These are phyloP conservation scores for Australoheros scitulus DNA, from an alignment of 2,113 vertebrate species.

Conservation along the genomic window DNA sequence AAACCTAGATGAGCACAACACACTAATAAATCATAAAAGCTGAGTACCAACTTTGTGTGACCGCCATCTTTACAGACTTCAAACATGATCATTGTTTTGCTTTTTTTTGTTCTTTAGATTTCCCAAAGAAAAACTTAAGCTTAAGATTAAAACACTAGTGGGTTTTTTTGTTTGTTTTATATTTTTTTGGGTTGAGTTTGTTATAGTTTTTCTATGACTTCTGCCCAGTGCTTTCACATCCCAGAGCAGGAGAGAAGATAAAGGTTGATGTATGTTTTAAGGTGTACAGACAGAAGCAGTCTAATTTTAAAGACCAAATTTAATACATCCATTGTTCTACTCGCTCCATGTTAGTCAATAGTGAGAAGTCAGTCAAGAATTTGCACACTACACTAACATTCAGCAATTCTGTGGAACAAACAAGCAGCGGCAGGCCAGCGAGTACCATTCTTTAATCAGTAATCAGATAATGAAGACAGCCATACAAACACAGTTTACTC, in stretches of 20 bases:
- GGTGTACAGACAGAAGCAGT: background rate
- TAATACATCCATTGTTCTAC: background rate
- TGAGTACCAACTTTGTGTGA: background rate
- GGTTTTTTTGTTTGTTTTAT: too few species aligned
- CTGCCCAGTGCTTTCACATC: background rate
- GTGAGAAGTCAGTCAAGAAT: background rate
- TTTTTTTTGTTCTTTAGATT: background rate
- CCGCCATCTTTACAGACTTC: background rate
- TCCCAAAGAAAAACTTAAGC: background rate
- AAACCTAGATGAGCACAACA: background rate
- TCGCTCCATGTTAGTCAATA: background rate
- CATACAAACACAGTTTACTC: constrained; percentile 1
- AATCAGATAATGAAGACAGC: constrained; percentile 3
- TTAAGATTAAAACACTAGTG: too few species aligned
- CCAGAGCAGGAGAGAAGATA: too few species aligned
- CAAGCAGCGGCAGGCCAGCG: constrained; percentile 24
- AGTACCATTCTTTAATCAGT: background rate
- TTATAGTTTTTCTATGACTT: background rate
- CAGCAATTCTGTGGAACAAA: constrained; percentile 10
- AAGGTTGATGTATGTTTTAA: background rate
- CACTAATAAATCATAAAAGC: background rate
- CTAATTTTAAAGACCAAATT: background rate
- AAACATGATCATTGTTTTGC: background rate
- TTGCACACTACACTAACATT: constrained; percentile 2
- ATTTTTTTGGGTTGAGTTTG: background rate